Base-by-base conservation (phyloP, 2,888 invertebrate genomes). In the Nomada ruficornis region DNA sequence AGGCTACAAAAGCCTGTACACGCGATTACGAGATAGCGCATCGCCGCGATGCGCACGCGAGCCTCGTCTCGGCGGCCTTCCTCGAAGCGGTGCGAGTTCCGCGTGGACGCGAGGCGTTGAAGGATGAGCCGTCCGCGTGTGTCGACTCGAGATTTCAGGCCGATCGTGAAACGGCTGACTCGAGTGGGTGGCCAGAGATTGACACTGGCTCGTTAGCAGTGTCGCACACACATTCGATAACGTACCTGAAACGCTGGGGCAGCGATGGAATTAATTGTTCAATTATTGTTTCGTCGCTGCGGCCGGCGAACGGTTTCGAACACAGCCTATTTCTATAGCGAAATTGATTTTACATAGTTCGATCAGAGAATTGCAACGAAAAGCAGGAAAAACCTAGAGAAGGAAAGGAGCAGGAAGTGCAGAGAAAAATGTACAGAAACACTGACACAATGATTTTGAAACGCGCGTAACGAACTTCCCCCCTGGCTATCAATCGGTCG, bases 1-100 rank as follows among this genome's bases (percentile, higher is more conserved):
- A 90, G 91, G 90, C 89, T 89, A 89, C 90, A 87, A 89, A 90
- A 87, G 88, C 89, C 89, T 86, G 89, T 89, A 90, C 91, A 90
- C 91, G 91, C 92, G 92, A 92, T 92, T 90, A 91, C 87, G 80
- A 86, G 86, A 87, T 84, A 86, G 76, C 68, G 80, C 73, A 71
- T 83, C 77, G 73, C 57, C 23, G 26, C 23, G 75, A 47, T n/a
- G 42, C 64, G 77, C 80, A 80, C 80, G 80, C 80, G 80, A 80
- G 50, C 71, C 52, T n/a, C 36, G 29, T 20, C 52, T 67, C 20
- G 47, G 47, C 36, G 42, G 26, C 50, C 52, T 60, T 68, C 26
- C 42, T 20, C 47, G 52, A 52, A 59, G 47, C 36, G 26, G 29
- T 59, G 50, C 74, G 15, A 42, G 52, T 68, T 54, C 59, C 71